Base-by-base conservation (phyloP, 2,888 invertebrate species). In the Taenaris catops region DNA sequence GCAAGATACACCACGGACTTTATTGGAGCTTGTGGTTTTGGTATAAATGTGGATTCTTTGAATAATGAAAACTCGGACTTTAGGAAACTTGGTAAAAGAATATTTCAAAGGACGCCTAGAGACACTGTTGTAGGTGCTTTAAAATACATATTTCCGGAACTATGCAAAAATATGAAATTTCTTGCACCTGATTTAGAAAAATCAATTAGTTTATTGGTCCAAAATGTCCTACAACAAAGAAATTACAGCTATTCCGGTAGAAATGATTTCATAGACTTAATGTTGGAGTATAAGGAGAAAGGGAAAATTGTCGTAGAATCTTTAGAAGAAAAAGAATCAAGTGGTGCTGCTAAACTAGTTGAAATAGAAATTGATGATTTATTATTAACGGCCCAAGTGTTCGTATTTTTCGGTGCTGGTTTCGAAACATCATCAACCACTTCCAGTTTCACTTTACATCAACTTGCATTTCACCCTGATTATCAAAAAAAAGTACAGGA, bases 351-450 rank as follows among this genome's bases (percentile, higher is more conserved):
- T 1, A 68, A 69, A 55, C 53, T 58, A 4, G 56, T 78, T 0
- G 65, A 71, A 34, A 35, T 76, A 27, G 74, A 79, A 55, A 41
- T 81, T 34, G 68, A 59, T 37, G 74, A 79, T 27, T 35, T 62
- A 25, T 41, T 81, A 29, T 58, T 84, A 57, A 67, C 67, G 4
- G 79, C 84, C 1, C 84, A 83, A 62, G 71, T 73, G 0, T 83
- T 86, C 49, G 70, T 80, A 2, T 84, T 84, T 46, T 84, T 86
- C 25, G 84, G 73, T 8, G 88, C 87, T 34, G 88, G 88, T 4
- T 88, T 84, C 46, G 88, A 88, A 53, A 88, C 88, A 1, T 88
- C 88, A 0, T 87, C 88, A 0, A 78, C 81, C 1, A 72, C 84
- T 2, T 74, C 88, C 0, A 83, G 86, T 61, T 86, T 72, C 26